Evolutionary conservation across 2,888 invertebrate species (phyloP), one percentile per base, ranked within the genome.

Genomic region (Leucophenga montana): DNA sequence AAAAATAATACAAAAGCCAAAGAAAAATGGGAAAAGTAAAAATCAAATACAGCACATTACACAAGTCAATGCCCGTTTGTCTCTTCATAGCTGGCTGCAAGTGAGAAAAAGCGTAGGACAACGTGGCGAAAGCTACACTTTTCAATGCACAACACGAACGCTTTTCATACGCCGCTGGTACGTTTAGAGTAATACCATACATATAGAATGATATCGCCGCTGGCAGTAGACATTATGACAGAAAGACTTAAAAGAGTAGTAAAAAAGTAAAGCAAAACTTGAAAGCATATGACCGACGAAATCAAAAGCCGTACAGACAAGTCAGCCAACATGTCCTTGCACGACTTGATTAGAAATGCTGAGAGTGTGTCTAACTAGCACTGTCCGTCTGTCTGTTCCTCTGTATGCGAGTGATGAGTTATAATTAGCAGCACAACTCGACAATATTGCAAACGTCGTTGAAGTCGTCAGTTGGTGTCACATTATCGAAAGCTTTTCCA

Each of bases 291-390:
- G 50, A 18, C 50, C 50, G 50, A n/a, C n/a, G 13, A n/a, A 50
- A n/a, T 50, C 13, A 18, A n/a, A 50, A 50, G n/a, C 50, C 50
- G n/a, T n/a, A n/a, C 13, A 18, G 50, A 1, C 14, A 16, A 50
- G 50, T 50, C 50, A 18, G 50, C 46, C 46, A 13, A 46, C n/a
- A 6, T n/a, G n/a, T 46, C 13, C 46, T 1, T n/a, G 22, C 57
- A 27, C 27, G 31, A 1, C 31, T 62, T 62, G 61, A 62, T 62
- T 62, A 20, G 13, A 62, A 62, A 62, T 64, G 46, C 57, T n/a
- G 22, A 27, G 27, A 2, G 27, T 27, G 27, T 27, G 27, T 27
- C 2, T 27, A 4, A 3, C 27, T 4, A 3, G 27, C 27, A 4
- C 31, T 39, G n/a, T n/a, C n/a, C n/a, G n/a, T n/a, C n/a, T n/a